Evolutionary conservation across 1,140 invertebrate genomes (phyloP), one percentile per base, ranked within the genome.

Genomic region (Armadillidium nasatum): DNA sequence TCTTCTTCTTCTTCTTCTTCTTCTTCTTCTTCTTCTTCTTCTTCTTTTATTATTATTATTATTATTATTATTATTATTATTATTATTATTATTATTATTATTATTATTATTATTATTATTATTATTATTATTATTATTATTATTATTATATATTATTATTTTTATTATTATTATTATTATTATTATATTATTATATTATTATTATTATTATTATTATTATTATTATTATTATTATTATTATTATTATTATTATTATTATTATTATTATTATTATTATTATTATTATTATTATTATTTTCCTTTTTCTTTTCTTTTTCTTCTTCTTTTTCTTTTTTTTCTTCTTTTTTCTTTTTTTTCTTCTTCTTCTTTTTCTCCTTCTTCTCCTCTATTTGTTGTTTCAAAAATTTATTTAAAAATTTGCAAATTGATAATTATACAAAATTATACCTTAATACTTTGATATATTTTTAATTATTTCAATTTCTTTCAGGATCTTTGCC

Each of bases 361-460:
- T n/a, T n/a, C n/a, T n/a, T n/a, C n/a, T n/a, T n/a, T n/a, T n/a
- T n/a, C n/a, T n/a, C n/a, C n/a, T n/a, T n/a, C n/a, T n/a, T n/a
- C n/a, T n/a, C n/a, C n/a, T 70, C 11, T 10, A 70, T 19, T 19
- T 70, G 9, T 70, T 11, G 11, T 70, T 21, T 70, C 68, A 10
- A 70, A 10, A 21, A 10, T 33, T 70, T 19, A 10, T 70, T 70
- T 70, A 70, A 21, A 70, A 70, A 10, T 10, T 10, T 33, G 7
- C 7, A 70, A 19, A 19, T 70, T 70, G 68, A 23, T 33, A 72
- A n/a, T 72, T 72, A 45, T 72, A 21, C 10, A 13, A 22, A 44
- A 44, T 44, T 44, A 72, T 43, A 45, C 7, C 13, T 3, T 71
- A 4, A 71, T 71, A 23, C 15, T 3, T 15, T 71, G 60, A 66